These are phyloP conservation scores for Anaspis maculata DNA, from an alignment of 2,888 invertebrate species.

Conservation along the genomic window DNA sequence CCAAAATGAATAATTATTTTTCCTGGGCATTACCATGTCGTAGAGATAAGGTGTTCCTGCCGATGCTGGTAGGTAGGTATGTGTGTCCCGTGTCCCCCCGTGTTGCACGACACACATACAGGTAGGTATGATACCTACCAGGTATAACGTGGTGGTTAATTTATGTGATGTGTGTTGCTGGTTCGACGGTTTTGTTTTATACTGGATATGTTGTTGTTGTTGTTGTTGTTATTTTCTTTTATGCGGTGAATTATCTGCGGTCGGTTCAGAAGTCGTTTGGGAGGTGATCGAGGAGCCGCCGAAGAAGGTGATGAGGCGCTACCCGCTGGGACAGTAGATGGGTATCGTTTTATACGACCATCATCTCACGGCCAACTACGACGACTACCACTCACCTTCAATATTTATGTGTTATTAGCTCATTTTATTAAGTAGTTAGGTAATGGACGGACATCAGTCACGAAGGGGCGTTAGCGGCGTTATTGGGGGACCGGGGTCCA, in stretches of 20 bases:
- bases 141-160: not conserved
- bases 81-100: no score
- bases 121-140: no score
- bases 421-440: slow-evolving; percentile 10
- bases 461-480: no score
- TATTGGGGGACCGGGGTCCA: no score
- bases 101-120: no score
- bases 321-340: slow-evolving; percentile 27
- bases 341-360: slow-evolving; percentile 19
- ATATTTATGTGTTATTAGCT: slow-evolving; percentile 11
- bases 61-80: no score
- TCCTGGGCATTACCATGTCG: no score
- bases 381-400: slow-evolving; percentile 2
- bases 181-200: slow-evolving; percentile 2
- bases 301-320: slow-evolving; percentile 27
- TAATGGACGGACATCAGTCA: slow-evolving; percentile 8
- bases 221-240: slow-evolving; percentile 1
- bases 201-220: not conserved
- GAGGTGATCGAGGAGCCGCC: slow-evolving; percentile 27
- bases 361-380: no score
- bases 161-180: not conserved
- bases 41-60: no score
- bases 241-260: slow-evolving; percentile 6
- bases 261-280: slow-evolving; percentile 25
- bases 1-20: no score